A percentile compares a stretch with the other conserved stretches of the same genome.
phyloP scores from a whole-genome alignment of 1,140 invertebrate genomes.

The Leptinotarsa lineolata region DNA sequence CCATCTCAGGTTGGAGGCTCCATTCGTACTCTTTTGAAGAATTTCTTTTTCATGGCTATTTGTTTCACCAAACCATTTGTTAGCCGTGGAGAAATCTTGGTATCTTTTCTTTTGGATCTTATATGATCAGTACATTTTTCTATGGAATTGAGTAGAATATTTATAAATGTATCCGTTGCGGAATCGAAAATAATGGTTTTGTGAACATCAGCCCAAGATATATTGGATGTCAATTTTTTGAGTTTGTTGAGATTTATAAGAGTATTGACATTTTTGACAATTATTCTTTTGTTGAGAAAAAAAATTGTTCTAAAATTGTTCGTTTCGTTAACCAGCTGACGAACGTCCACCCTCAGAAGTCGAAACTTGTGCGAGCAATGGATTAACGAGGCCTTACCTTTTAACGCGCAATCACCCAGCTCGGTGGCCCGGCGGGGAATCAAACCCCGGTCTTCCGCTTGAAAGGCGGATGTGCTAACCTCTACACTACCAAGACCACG shows the following conservation, averaged over 20 bases:
- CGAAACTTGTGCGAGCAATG: too few species aligned
- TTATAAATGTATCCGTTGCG: conserved; percentile 9
- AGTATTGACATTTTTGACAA: background rate
- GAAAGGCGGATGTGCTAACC: too few species aligned
- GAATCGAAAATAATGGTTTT: background rate
- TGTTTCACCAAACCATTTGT: conserved; percentile 18
- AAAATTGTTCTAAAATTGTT: too few species aligned
- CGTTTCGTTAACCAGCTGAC: too few species aligned
- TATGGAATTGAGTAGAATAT: background rate
- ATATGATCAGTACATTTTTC: background rate
- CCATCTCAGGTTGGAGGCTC: background rate
- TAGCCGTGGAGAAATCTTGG: conserved; percentile 11
- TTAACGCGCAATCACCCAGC: too few species aligned
- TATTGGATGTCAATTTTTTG: background rate
- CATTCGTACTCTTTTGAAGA: background rate
- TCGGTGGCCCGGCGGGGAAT: too few species aligned
- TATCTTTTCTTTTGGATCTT: background rate
- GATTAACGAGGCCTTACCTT: too few species aligned
- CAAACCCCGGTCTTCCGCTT: too few species aligned
- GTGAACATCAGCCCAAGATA: background rate
- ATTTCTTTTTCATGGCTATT: conserved; percentile 2
- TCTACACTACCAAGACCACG: too few species aligned
- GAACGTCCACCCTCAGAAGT: too few species aligned
- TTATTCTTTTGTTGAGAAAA: conserved; percentile 4
- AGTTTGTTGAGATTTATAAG: conserved; percentile 13